Evolutionary conservation across 2,888 invertebrate genomes (phyloP).

Genomic region (Gonocerus acuteangulatus): DNA sequence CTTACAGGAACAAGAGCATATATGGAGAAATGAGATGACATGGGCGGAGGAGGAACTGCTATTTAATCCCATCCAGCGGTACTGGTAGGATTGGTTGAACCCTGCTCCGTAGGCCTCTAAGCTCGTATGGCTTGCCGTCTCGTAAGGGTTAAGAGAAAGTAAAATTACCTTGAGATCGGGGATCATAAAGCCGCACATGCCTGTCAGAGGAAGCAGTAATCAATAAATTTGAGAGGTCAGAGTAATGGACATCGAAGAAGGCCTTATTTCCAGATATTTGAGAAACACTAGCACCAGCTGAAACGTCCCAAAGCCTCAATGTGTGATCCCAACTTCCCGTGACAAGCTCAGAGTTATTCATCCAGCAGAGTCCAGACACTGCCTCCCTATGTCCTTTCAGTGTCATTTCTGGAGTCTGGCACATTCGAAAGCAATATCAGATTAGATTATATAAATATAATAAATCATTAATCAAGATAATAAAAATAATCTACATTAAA

Average conservation of each 20-base stretch:
- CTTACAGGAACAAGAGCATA: too few species aligned
- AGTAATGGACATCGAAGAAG: slow-evolving; percentile 79
- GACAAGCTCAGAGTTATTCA: slow-evolving; percentile 62
- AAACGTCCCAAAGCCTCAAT: slow-evolving; percentile 84
- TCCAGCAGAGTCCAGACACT: slow-evolving; percentile 78
- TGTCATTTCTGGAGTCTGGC: slow-evolving; percentile 71
- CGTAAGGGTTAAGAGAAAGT: too few species aligned
- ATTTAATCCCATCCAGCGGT: too few species aligned
- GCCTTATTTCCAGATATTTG: slow-evolving; percentile 83
- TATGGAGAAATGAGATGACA: too few species aligned
- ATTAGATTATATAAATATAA: too few species aligned
- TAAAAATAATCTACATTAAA: too few species aligned
- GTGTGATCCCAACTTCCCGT: slow-evolving; percentile 95
- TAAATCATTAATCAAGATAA: too few species aligned
- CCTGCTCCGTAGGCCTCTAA: too few species aligned
- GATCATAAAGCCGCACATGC: slow-evolving; percentile 85
- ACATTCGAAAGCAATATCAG: slow-evolving; percentile 51
- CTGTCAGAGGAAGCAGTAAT: slow-evolving; percentile 86
- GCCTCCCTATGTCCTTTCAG: slow-evolving; percentile 89
- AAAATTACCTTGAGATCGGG: slow-evolving; percentile 66
- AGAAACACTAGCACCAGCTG: slow-evolving; percentile 40
- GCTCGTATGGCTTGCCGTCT: too few species aligned
- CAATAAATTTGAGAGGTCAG: slow-evolving; percentile 62
- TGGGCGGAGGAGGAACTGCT: too few species aligned
- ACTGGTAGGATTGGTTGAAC: too few species aligned